Evolutionary conservation across 2,113 vertebrate species (phyloP).

Genomic region (Chaenogobius annularis): DNA sequence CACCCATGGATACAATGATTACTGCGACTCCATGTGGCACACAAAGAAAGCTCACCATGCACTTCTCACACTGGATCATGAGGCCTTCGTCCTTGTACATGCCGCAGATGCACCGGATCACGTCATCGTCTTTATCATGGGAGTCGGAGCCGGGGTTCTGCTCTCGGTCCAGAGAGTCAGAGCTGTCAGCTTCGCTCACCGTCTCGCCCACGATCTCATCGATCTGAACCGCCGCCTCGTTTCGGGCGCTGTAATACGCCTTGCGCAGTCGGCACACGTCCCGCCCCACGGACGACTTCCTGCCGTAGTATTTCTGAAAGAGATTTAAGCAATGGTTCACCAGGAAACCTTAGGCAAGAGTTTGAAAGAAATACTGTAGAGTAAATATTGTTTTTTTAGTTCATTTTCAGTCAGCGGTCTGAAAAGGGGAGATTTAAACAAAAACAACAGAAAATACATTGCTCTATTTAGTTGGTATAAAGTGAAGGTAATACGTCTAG

Average conservation of each 20-base stretch:
- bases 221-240: conserved; percentile 92
- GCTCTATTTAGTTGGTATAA: no score
- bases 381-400: no score
- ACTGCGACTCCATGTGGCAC: no score
- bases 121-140: conserved; percentile 86
- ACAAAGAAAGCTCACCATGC: conserved; percentile 84
- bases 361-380: no score
- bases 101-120: conserved; percentile 97
- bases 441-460: no score
- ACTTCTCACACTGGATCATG: conserved; percentile 99
- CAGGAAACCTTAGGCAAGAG: not conserved
- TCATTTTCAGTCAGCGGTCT: no score
- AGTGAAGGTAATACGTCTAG: no score
- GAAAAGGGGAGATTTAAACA: no score
- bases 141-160: conserved; percentile 77
- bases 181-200: conserved; percentile 96
- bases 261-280: conserved; percentile 93
- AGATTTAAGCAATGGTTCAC: not conserved
- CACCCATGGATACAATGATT: no score
- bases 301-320: conserved; percentile 92
- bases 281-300: conserved; percentile 89
- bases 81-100: conserved; percentile 98
- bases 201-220: conserved; percentile 98
- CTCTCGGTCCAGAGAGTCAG: conserved; percentile 84
- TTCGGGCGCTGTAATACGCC: conserved; percentile 91